These are phyloP conservation scores for Podarcis raffonei DNA, from an alignment of 2,113 vertebrate species.

Conservation along the genomic window DNA sequence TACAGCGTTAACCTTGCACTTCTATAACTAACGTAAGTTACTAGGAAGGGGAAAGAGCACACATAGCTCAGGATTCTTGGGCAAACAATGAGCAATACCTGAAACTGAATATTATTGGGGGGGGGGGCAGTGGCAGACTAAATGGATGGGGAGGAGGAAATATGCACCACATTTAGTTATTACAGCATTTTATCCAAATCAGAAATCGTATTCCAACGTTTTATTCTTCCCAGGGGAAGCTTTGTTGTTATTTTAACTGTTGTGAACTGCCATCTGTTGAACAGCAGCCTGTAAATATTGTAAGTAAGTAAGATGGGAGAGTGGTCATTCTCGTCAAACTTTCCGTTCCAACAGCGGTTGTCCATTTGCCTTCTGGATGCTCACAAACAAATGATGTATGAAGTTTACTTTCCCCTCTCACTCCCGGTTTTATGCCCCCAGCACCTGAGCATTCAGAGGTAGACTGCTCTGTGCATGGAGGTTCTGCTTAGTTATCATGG, in stretches of 20 bases:
- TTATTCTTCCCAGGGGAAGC: no score
- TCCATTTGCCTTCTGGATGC: background rate
- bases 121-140: background rate
- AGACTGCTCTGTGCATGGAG: background rate
- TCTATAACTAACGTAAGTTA: slow-evolving; percentile 38
- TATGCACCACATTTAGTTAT: slow-evolving; percentile 25
- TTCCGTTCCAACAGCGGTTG: background rate
- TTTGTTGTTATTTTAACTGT: background rate
- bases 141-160: slow-evolving; percentile 1
- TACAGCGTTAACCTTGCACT: slow-evolving; percentile 48
- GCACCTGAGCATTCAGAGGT: background rate
- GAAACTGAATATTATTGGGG: slow-evolving; percentile 11
- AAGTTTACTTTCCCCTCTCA: background rate
- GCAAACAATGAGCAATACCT: slow-evolving; percentile 10
- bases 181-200: background rate
- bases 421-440: background rate
- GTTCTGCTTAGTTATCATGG: background rate
- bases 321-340: background rate
- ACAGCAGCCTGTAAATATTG: background rate
- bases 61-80: slow-evolving; percentile 11
- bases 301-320: background rate
- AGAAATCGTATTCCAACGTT: background rate
- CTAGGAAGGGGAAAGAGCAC: background rate
- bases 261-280: background rate
- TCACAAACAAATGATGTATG: background rate